A percentile compares a stretch with the other conserved stretches of the same genome.
phyloP scores from a whole-genome alignment of 2,888 invertebrate species.

The Dryomyza anilis region DNA sequence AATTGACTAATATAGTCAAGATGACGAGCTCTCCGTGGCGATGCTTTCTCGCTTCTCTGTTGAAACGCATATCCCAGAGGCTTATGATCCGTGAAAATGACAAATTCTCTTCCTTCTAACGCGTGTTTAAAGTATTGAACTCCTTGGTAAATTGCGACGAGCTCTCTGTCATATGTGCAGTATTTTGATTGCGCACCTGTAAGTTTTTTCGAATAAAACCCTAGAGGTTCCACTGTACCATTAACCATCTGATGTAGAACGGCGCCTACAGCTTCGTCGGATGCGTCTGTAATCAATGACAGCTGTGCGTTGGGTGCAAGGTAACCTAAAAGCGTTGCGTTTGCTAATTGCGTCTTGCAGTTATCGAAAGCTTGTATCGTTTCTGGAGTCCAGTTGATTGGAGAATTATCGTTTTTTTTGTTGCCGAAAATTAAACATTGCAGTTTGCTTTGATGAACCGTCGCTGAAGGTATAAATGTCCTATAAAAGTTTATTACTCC shows the following conservation, averaged over 20 bases:
- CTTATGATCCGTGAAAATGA: conserved; percentile 21
- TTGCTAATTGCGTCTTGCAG: background rate
- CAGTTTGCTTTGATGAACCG: conserved; percentile 11
- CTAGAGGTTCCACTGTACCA: conserved; percentile 46
- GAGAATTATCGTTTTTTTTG: conserved; percentile 27
- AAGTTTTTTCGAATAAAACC: conserved; percentile 52
- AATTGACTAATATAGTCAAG: conserved; percentile 25
- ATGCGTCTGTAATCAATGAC: conserved; percentile 46
- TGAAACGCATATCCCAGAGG: conserved; percentile 14
- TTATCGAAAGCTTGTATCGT: background rate
- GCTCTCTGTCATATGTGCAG: conserved; percentile 53
- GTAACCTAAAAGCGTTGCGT: conserved; percentile 41
- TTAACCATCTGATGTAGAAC: conserved; percentile 48
- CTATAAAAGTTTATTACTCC: conserved; percentile 51
- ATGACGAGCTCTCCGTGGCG: conserved; percentile 11
- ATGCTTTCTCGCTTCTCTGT: conserved; percentile 26
- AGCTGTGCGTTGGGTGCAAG: conserved; percentile 40
- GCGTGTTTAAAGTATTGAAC: conserved; percentile 47
- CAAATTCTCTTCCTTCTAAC: conserved; percentile 17
- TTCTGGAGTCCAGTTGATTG: conserved; percentile 20
- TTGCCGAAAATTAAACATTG: conserved; percentile 14
- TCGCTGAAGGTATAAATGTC: conserved; percentile 41
- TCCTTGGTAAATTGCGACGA: conserved; percentile 52
- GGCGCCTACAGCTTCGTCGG: conserved; percentile 52
- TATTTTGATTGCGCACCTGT: conserved; percentile 47